These are phyloP conservation scores for Nymphicus hollandicus DNA, from an alignment of 2,113 vertebrate species.

Conservation along the genomic window DNA sequence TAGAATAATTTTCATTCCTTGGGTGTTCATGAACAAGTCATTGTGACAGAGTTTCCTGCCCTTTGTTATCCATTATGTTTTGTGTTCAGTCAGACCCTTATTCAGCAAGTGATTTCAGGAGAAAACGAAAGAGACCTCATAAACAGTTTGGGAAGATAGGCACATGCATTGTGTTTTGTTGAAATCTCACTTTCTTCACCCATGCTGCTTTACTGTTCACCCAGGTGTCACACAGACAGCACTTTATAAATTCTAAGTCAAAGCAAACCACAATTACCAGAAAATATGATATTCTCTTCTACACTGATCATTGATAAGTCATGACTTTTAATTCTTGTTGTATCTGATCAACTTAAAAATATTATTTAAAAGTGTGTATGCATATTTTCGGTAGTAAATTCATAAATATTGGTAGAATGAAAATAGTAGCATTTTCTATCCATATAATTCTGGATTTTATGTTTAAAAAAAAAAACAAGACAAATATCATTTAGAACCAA, in stretches of 20 bases:
- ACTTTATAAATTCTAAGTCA: neutral
- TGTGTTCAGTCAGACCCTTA: neutral
- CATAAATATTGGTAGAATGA: neutral
- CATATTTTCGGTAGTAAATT: neutral
- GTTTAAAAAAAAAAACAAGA: neutral
- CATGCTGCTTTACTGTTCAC: neutral
- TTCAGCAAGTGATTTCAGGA: neutral
- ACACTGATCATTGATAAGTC: neutral
- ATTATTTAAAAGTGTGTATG: neutral
- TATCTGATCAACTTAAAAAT: neutral
- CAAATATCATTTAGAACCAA: neutral
- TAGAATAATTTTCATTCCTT: neutral
- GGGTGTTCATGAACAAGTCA: neutral
- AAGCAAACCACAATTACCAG: neutral
- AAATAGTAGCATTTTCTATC: neutral
- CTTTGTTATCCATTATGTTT: neutral
- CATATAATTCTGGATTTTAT: neutral
- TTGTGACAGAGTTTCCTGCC: neutral
- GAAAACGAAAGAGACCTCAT: neutral
- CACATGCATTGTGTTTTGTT: neutral
- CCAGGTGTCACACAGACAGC: neutral
- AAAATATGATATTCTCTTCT: neutral
- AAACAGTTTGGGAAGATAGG: neutral
- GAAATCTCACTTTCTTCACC: neutral
- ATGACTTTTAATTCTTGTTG: neutral